Percentiles rank a stretch among this genome's conserved stretches.
phyloP scores from a whole-genome alignment of 2,888 invertebrate genomes.

The Ditula angustiorana region DNA sequence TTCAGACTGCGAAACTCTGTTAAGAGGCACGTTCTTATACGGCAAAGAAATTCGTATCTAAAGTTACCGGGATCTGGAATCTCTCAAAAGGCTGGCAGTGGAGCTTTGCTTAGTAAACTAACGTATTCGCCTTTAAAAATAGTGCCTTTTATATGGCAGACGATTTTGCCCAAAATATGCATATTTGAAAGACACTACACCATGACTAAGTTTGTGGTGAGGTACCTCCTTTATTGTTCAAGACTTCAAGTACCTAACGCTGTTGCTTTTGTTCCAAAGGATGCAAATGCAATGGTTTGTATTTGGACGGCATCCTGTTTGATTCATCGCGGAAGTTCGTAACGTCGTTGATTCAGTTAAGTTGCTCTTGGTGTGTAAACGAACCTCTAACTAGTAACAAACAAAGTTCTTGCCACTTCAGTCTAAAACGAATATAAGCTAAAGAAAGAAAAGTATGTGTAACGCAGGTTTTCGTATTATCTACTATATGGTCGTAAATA shows the following conservation, averaged over 20 bases:
- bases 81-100: too few species aligned
- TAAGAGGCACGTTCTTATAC: too few species aligned
- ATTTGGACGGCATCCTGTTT: conserved; percentile 10
- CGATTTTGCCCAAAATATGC: too few species aligned
- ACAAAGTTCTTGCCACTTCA: conserved; percentile 2
- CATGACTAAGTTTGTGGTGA: too few species aligned
- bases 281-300: conserved; percentile 9
- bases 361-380: conserved; percentile 35
- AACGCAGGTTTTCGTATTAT: not conserved
- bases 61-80: too few species aligned
- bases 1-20: too few species aligned
- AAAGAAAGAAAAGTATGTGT: conserved; percentile 2
- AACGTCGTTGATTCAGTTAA: conserved; percentile 36
- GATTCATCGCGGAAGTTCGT: conserved; percentile 41
- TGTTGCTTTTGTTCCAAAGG: conserved; percentile 11
- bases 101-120: too few species aligned
- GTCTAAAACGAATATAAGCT: conserved; percentile 20
- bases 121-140: too few species aligned
- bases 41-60: too few species aligned
- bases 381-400: conserved; percentile 14
- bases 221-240: not conserved
- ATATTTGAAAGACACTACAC: too few species aligned
- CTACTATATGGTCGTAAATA: not conserved
- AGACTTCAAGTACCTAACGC: not conserved
- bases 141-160: too few species aligned